These are phyloP conservation scores for Sminthurinus signatus DNA, from an alignment of 1,140 invertebrate species.

Conservation along the genomic window DNA sequence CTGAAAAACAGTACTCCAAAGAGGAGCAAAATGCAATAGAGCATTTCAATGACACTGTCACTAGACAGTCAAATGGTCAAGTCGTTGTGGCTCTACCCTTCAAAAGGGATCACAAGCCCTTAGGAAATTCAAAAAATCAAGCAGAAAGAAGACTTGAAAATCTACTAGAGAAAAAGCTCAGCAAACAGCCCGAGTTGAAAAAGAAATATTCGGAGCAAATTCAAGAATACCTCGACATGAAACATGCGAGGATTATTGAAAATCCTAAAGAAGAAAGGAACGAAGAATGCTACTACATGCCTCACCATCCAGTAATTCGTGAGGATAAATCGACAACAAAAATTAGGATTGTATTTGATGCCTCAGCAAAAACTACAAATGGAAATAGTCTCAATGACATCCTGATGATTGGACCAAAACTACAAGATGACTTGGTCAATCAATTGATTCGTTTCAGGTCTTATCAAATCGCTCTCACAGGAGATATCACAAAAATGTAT, in stretches of 20 bases:
- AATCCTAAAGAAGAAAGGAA: too few species aligned
- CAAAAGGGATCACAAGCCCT: constrained; percentile 18
- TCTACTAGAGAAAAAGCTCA: background rate
- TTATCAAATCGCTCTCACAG: constrained; percentile 41
- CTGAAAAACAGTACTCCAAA: background rate
- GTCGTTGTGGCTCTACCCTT: constrained; percentile 42
- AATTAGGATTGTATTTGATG: constrained; percentile 46
- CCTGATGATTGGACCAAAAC: constrained; percentile 42
- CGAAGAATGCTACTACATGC: constrained; percentile 2
- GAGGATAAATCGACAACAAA: constrained; percentile 43
- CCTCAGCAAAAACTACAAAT: constrained; percentile 42
- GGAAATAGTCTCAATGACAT: constrained; percentile 46
- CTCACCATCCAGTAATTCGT: constrained; percentile 31
- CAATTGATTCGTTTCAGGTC: constrained; percentile 40
- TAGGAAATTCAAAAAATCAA: constrained; percentile 29
- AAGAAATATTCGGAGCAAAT: constrained; percentile 40
- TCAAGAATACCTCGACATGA: constrained; percentile 43
- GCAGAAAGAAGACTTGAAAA: background rate
- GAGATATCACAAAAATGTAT: constrained; percentile 48
- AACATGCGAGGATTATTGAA: constrained; percentile 42
- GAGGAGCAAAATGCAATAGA: constrained; percentile 37
- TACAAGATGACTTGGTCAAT: constrained; percentile 35
- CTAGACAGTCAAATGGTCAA: constrained; percentile 29
- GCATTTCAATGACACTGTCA: constrained; percentile 29
- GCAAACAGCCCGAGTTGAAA: background rate